A percentile compares a stretch with the other conserved stretches of the same genome.
phyloP scores from a whole-genome alignment of 2,888 invertebrate genomes.

The Trichogramma evanescens region DNA sequence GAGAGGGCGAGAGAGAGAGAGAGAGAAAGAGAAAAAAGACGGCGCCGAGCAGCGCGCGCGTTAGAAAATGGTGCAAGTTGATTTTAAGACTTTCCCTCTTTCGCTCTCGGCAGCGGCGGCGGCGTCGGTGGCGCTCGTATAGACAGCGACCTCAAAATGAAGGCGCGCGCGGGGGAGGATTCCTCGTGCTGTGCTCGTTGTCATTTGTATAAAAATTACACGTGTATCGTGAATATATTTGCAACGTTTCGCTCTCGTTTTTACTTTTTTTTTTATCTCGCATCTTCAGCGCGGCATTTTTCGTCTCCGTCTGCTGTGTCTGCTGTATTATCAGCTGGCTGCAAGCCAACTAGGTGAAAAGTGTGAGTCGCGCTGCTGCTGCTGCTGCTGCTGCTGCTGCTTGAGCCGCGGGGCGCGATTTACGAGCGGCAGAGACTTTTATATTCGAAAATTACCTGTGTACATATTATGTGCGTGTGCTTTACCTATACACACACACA shows the following conservation, averaged over 20 bases:
- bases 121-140: no score
- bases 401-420: conserved; percentile 32
- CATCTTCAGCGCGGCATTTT: neutral
- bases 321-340: conserved; percentile 30
- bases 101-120: neutral
- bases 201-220: no score
- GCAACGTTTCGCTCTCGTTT: conserved; percentile 12
- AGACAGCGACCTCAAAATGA: no score
- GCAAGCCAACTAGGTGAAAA: conserved; percentile 46
- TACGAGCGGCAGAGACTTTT: conserved; percentile 38
- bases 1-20: conserved; percentile 17
- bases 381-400: neutral
- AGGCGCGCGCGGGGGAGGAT: conserved; percentile 30
- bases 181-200: conserved; percentile 30
- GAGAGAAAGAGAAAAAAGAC: conserved; percentile 20
- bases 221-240: neutral
- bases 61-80: conserved; percentile 22
- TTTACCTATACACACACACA: no score
- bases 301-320: conserved; percentile 9
- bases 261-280: conserved; percentile 16
- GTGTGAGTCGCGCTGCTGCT: conserved; percentile 29
- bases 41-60: neutral
- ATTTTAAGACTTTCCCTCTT: conserved; percentile 31
- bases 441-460: conserved; percentile 29
- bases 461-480: no score